Evolutionary conservation across 2,113 vertebrate genomes (phyloP).

Genomic region (Sinocyclocheilus grahami): DNA sequence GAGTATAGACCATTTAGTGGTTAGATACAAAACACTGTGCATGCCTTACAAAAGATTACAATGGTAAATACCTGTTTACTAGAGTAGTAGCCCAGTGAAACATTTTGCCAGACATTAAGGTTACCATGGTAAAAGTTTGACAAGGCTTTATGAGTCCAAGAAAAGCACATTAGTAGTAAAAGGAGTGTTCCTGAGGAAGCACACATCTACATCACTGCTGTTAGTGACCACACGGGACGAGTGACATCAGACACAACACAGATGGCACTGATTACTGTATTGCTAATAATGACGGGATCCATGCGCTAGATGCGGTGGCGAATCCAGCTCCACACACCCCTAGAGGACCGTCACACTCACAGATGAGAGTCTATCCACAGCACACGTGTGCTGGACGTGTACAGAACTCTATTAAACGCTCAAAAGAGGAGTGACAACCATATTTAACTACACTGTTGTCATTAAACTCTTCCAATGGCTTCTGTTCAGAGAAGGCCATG

Average conservation of each 20-base stretch:
- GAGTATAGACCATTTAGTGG: conserved; percentile 42
- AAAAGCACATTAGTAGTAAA: neutral
- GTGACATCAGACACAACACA: neutral
- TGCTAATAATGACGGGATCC: neutral
- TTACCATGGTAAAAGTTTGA: neutral
- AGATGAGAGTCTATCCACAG: too few species aligned
- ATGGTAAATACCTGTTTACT: neutral
- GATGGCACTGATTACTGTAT: neutral
- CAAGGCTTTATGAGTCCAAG: neutral
- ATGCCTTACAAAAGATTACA: neutral
- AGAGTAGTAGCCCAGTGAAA: neutral
- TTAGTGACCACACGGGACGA: neutral
- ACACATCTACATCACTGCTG: neutral
- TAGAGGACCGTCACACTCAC: too few species aligned
- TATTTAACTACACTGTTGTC: neutral
- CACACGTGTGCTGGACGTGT: too few species aligned
- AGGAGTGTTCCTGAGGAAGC: neutral
- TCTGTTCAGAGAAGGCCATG: neutral
- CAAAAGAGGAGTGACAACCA: neutral
- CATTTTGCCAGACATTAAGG: neutral
- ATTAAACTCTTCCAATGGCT: too few species aligned
- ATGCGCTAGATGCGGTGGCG: neutral
- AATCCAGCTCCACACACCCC: too few species aligned
- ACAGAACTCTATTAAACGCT: neutral
- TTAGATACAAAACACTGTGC: conserved; percentile 7